phyloP scores from a whole-genome alignment of 1,140 invertebrate species.

The Dreissena polymorpha region DNA sequence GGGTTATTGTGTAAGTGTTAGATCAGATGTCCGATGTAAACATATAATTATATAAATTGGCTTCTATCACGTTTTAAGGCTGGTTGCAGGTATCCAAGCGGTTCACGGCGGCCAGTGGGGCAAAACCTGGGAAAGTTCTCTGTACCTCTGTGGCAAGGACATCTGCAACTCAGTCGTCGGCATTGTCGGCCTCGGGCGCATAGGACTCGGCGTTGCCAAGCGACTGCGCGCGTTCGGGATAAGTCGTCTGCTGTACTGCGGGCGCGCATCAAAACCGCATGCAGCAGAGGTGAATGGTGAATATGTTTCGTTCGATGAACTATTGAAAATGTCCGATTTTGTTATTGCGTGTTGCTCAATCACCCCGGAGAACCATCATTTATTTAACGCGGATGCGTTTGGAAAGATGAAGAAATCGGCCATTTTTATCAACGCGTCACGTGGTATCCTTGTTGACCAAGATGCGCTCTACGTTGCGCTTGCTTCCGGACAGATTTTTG shows the following conservation, averaged over 20 bases:
- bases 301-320: constrained; percentile 82
- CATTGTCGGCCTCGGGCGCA: constrained; percentile 89
- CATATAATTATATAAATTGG: no score
- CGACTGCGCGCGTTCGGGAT: constrained; percentile 87
- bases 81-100: constrained; percentile 37
- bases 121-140: constrained; percentile 93
- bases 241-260: constrained; percentile 86
- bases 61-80: no score
- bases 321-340: constrained; percentile 76
- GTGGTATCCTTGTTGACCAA: constrained; percentile 77
- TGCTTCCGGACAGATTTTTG: constrained; percentile 84
- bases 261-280: constrained; percentile 84
- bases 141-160: constrained; percentile 93
- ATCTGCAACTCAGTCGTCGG: constrained; percentile 90
- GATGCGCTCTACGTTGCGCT: constrained; percentile 73
- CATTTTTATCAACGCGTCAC: constrained; percentile 77
- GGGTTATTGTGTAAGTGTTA: no score
- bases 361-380: constrained; percentile 67
- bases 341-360: constrained; percentile 76
- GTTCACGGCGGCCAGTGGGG: constrained; percentile 73
- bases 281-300: constrained; percentile 84
- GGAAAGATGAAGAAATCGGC: constrained; percentile 76
- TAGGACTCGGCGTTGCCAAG: constrained; percentile 85
- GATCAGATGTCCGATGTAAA: no score
- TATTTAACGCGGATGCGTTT: constrained; percentile 75